Evolutionary conservation across 2,113 vertebrate species (phyloP).

Genomic region (Formicarius rufipectus): DNA sequence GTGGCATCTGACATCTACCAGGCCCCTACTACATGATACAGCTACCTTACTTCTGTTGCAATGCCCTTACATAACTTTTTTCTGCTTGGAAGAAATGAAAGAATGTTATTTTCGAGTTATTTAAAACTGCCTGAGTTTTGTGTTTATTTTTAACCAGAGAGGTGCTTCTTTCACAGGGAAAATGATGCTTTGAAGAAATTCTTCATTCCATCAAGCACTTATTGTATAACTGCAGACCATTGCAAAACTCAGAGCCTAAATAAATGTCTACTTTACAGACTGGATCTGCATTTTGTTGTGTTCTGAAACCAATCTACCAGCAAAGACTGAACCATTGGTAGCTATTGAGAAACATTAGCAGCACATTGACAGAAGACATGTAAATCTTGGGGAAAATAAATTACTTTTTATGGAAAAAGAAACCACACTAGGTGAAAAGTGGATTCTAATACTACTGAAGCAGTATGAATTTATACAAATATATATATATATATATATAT

Average conservation of each 20-base stretch:
- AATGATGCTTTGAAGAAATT: constrained; percentile 7
- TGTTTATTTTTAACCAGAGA: constrained; percentile 41
- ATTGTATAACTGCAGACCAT: not conserved
- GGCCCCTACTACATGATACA: not conserved
- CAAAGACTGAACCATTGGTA: not conserved
- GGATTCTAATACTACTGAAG: too few species aligned
- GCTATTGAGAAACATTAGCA: not conserved
- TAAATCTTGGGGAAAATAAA: not conserved
- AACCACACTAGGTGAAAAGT: too few species aligned
- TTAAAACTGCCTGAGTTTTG: not conserved
- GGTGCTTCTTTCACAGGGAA: not conserved
- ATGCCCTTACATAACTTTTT: constrained; percentile 1
- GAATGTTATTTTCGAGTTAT: not conserved
- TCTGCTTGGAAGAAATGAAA: not conserved
- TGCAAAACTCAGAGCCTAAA: not conserved
- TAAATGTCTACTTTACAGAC: not conserved
- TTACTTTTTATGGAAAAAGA: too few species aligned
- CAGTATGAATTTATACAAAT: too few species aligned
- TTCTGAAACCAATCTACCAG: not conserved
- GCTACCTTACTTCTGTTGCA: not conserved
- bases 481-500: too few species aligned
- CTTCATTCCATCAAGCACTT: not conserved
- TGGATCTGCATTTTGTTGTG: not conserved
- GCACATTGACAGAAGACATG: not conserved
- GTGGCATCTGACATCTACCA: not conserved